These are phyloP conservation scores for Diorhabda carinulata DNA, from an alignment of 1,140 invertebrate genomes.

Conservation along the genomic window DNA sequence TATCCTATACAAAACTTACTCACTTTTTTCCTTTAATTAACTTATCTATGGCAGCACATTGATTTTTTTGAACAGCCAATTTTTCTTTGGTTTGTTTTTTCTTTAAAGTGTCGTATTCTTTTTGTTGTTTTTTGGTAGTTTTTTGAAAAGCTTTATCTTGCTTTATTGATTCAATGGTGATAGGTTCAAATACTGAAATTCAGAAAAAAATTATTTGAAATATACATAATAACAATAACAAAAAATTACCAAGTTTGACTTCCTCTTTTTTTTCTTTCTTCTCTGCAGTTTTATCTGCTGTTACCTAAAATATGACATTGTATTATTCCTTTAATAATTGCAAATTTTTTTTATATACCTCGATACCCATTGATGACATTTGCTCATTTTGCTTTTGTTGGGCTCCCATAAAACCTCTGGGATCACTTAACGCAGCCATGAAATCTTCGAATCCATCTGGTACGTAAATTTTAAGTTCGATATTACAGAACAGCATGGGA, in stretches of 20 bases:
- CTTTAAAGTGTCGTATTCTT: conserved; percentile 87
- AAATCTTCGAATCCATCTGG: conserved; percentile 98
- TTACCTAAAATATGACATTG: conserved; percentile 36
- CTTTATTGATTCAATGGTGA: conserved; percentile 85
- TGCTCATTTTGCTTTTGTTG: conserved; percentile 84
- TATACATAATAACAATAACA: neutral
- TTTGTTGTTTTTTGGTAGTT: conserved; percentile 92
- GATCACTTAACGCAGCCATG: conserved; percentile 96
- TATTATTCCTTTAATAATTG: neutral
- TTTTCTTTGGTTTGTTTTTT: conserved; percentile 95
- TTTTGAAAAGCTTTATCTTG: conserved; percentile 93
- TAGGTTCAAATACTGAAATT: conserved; percentile 76
- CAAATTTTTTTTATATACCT: conserved; percentile 49
- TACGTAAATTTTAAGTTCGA: conserved; percentile 99
- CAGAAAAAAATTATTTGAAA: neutral
- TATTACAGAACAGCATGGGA: conserved; percentile 98
- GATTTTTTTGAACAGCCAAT: conserved; percentile 84
- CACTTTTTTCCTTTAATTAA: conserved; percentile 89
- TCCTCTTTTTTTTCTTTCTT: conserved; percentile 62
- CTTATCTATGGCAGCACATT: conserved; percentile 93
- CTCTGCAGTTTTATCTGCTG: conserved; percentile 38
- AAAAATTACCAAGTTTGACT: conserved; percentile 59
- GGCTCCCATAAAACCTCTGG: conserved; percentile 86
- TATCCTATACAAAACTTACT: conserved; percentile 38
- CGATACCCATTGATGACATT: conserved; percentile 92